A percentile compares a stretch with the other conserved stretches of the same genome.
Conservation (phyloP, 2,113 vertebrate species). For the Phalacrocorax aristotelis region DNA sequence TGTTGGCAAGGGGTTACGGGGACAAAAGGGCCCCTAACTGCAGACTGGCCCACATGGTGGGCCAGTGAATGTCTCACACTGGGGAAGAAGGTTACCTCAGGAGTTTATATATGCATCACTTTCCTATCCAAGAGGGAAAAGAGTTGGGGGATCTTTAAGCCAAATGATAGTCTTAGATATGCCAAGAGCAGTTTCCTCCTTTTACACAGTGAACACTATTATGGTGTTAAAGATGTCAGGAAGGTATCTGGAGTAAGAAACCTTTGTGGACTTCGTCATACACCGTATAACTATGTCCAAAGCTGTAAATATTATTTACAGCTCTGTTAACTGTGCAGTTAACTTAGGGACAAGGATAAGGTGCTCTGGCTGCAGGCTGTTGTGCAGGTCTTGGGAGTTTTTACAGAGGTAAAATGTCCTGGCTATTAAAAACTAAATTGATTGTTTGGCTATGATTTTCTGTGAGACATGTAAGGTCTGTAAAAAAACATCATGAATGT, state of each 20-base stretch:
- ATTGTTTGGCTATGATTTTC: not conserved
- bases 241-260: not conserved
- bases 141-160: not conserved
- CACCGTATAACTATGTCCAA: not conserved
- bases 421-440: not conserved
- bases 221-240: not conserved
- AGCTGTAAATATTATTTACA: not conserved
- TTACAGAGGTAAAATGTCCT: not conserved
- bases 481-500: not conserved
- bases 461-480: not conserved
- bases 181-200: not conserved
- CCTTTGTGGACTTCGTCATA: not conserved
- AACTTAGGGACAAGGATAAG: not conserved
- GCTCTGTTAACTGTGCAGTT: not conserved
- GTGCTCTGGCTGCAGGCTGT: not conserved
- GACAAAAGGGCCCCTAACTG: not conserved
- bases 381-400: not conserved
- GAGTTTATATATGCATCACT: not conserved
- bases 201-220: not conserved
- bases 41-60: too few relatives aligned
- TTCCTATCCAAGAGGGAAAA: not conserved
- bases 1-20: not conserved
- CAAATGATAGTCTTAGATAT: not conserved
- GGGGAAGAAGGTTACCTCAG: not conserved
- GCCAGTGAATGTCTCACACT: not conserved